Percentiles rank a stretch among this genome's conserved stretches.
Evolutionary conservation across 2,113 vertebrate genomes (phyloP).

Genomic region (Sorex araneus): DNA sequence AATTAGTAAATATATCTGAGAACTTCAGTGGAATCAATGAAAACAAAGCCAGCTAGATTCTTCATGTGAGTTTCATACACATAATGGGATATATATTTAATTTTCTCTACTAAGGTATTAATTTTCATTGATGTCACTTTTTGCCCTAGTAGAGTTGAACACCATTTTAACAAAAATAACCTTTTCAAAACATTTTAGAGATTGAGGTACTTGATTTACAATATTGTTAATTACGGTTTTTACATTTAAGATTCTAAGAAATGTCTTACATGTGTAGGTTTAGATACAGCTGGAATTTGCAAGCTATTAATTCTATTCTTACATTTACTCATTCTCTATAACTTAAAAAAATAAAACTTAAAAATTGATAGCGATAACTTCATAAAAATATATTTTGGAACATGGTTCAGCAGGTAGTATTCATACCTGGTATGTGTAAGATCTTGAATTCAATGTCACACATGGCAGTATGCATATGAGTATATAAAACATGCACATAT

Average conservation of each 20-base stretch:
- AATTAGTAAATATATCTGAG: constrained; percentile 49
- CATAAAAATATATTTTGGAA: constrained; percentile 44
- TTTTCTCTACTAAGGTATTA: constrained; percentile 38
- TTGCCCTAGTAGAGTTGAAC: constrained; percentile 27
- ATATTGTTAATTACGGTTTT: no score
- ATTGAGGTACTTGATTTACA: no score
- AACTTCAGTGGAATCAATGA: background rate
- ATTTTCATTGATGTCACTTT: background rate
- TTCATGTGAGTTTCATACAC: background rate
- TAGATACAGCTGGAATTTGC: background rate
- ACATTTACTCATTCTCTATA: background rate
- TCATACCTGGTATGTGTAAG: no score
- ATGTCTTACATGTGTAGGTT: constrained; percentile 16
- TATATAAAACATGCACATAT: no score
- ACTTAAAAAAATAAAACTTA: constrained; percentile 39
- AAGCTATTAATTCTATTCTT: constrained; percentile 61
- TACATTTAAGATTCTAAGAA: constrained; percentile 50
- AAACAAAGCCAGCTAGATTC: constrained; percentile 20
- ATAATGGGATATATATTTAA: constrained; percentile 35
- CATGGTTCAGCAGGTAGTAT: no score
- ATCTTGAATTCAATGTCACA: no score
- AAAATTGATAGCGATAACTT: constrained; percentile 48
- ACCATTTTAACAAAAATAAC: constrained; percentile 37
- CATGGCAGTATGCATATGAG: no score
- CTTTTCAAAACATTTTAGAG: no score